Evolutionary conservation across 2,113 vertebrate species (phyloP).

Genomic region (Lota lota): DNA sequence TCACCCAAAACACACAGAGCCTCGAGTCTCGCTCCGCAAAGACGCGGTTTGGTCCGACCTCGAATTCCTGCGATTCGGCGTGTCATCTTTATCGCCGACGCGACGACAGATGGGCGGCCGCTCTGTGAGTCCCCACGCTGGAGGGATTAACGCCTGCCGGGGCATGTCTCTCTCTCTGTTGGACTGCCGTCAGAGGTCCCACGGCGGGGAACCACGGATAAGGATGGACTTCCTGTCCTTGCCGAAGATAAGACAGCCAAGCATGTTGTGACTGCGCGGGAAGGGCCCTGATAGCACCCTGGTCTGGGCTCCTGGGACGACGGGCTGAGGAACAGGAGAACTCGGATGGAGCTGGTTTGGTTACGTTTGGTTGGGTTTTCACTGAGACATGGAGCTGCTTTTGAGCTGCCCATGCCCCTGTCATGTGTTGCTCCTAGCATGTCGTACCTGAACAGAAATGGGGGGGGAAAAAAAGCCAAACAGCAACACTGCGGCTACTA

Average conservation of each 20-base stretch:
- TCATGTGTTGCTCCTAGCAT: no score
- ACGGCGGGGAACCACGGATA: not conserved
- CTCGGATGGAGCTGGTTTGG: no score
- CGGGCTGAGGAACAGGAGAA: not conserved
- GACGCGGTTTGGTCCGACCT: conserved; percentile 33
- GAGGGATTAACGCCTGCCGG: conserved; percentile 47
- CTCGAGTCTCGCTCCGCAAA: conserved; percentile 12
- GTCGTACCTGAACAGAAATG: no score
- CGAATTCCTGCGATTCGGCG: conserved; percentile 16
- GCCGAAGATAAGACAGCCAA: conserved; percentile 19
- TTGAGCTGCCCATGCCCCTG: no score
- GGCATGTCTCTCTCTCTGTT: not conserved
- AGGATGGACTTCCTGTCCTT: conserved; percentile 29
- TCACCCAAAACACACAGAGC: not conserved
- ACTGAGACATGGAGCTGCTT: no score
- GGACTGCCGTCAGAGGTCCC: conserved; percentile 13
- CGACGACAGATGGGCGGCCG: conserved; percentile 20
- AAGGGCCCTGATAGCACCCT: not conserved
- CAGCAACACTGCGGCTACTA: no score
- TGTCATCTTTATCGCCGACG: conserved; percentile 20
- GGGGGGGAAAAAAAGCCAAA: no score
- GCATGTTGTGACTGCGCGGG: conserved; percentile 48
- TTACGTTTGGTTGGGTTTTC: no score
- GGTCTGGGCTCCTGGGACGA: conserved; percentile 21
- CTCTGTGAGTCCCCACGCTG: conserved; percentile 2